These are phyloP conservation scores for Zaprionus lachaisei DNA, from an alignment of 1,140 invertebrate species.

Conservation along the genomic window DNA sequence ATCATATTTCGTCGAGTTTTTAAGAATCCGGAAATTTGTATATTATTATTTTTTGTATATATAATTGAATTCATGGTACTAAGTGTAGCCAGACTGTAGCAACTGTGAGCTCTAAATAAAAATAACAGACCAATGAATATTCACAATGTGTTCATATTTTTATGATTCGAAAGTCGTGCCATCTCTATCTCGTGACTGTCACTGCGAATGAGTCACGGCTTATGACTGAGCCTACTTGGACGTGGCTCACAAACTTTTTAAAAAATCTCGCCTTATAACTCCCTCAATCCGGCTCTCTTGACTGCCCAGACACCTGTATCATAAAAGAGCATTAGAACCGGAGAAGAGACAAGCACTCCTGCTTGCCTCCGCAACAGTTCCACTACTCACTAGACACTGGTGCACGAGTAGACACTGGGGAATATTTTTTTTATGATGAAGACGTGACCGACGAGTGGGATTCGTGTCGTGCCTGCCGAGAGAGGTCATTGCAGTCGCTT, in stretches of 20 bases:
- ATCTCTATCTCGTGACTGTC: constrained; percentile 10
- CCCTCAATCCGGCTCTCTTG: constrained; percentile 6
- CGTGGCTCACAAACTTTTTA: constrained; percentile 59
- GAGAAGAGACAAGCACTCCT: neutral
- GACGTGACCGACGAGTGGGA: constrained; percentile 52
- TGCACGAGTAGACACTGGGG: constrained; percentile 30
- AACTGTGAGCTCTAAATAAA: too few relatives aligned
- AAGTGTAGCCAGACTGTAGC: too few relatives aligned
- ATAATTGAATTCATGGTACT: too few relatives aligned
- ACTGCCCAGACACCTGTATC: constrained; percentile 47
- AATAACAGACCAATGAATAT: too few relatives aligned
- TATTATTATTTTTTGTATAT: too few relatives aligned
- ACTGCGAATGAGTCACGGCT: constrained; percentile 24
- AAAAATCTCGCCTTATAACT: constrained; percentile 33
- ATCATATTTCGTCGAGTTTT: too few relatives aligned
- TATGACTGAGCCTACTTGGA: constrained; percentile 54
- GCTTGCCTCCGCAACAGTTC: neutral
- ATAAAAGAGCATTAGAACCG: constrained; percentile 50
- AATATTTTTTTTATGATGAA: constrained; percentile 57
- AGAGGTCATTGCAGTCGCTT: constrained; percentile 18
- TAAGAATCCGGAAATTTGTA: too few relatives aligned
- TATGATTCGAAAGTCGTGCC: neutral
- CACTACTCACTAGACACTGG: constrained; percentile 14
- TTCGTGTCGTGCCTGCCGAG: constrained; percentile 5
- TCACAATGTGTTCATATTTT: too few relatives aligned